Evolutionary conservation across 2,888 invertebrate species (phyloP), one percentile per base, ranked within the genome.

Genomic region (Gandaritis pyraliata): DNA sequence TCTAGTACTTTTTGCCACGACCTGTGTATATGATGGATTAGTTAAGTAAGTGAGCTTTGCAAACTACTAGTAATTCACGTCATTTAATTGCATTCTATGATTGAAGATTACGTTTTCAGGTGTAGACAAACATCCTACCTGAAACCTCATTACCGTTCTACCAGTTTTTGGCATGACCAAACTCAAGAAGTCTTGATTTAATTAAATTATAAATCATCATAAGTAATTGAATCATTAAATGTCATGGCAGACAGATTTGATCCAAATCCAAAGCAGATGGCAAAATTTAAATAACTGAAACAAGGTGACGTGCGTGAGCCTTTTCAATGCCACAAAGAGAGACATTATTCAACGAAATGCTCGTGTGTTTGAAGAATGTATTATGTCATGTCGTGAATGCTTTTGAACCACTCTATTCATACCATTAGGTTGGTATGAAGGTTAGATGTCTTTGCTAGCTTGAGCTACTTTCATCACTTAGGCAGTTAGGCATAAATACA

Each of bases 281-380:
- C 30, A 49, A 16, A 13, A 33, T 45, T 41, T 30, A 54, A 46
- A 29, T 36, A 46, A 53, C 41, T 54, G 52, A 48, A 49, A 58
- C 46, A 52, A 57, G 50, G 47, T 55, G 52, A 54, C 61, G 58
- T 54, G 48, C 30, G 49, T 50, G 58, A 49, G 33, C 60, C 58
- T 63, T 56, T 64, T 62, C 61, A 54, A 49, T 55, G 48, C 45
- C 47, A 66, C 63, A 67, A 62, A 65, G 59, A 58, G 15, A 41
- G 43, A 16, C 39, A 64, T 66, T 64, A 61, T 67, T 30, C 58
- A 45, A 47, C 11, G 58, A n/a, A 43, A 64, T 41, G 53, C 30
- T 41, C 46, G 15, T 33, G 52, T 63, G 63, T 59, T 55, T 53
- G 50, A 47, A 58, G 48, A 48, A 53, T 49, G 38, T 55, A 61